Conservation (phyloP, 64 coral and sea anemone species). For the Montipora capricornis region DNA sequence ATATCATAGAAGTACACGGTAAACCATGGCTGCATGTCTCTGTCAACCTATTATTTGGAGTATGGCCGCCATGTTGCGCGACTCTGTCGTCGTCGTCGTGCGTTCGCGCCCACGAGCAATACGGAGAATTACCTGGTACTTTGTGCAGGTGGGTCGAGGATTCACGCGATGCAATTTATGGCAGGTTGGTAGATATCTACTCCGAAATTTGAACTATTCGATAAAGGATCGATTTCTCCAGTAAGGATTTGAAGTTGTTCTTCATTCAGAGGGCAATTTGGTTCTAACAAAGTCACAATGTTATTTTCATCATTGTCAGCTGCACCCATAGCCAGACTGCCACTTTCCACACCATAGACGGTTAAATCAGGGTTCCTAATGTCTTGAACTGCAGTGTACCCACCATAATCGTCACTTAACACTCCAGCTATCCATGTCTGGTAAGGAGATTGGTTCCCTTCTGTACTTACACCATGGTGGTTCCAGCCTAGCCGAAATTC, state of each 20-base stretch:
- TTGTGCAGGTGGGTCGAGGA: neutral
- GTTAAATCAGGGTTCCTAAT: slow-evolving; percentile 38
- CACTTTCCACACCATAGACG: neutral
- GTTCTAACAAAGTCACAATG: slow-evolving; percentile 46
- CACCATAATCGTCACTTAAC: neutral
- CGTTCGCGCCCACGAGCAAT: no score
- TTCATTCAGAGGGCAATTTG: slow-evolving; percentile 42
- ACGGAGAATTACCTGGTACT: neutral
- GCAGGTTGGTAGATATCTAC: neutral
- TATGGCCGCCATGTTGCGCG: neutral
- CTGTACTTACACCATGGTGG: slow-evolving; percentile 47
- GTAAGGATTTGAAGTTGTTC: slow-evolving; percentile 4
- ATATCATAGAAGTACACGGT: no score
- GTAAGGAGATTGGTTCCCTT: slow-evolving; percentile 38
- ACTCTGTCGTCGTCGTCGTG: no score
- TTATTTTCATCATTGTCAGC: slow-evolving; percentile 3
- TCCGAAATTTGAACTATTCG: slow-evolving; percentile 21
- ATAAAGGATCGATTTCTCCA: slow-evolving; percentile 5
- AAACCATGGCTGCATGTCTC: no score
- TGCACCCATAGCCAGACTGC: neutral
- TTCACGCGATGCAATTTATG: slow-evolving; percentile 35
- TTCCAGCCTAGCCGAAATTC: slow-evolving; percentile 25
- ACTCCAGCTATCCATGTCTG: slow-evolving; percentile 24
- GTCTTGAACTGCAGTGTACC: slow-evolving; percentile 57
- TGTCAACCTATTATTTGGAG: no score